A percentile compares a stretch with the other conserved stretches of the same genome.
These are phyloP conservation scores for Xenopus petersii DNA, from an alignment of 2,797 vertebrate genomes.

Conservation along the genomic window DNA sequence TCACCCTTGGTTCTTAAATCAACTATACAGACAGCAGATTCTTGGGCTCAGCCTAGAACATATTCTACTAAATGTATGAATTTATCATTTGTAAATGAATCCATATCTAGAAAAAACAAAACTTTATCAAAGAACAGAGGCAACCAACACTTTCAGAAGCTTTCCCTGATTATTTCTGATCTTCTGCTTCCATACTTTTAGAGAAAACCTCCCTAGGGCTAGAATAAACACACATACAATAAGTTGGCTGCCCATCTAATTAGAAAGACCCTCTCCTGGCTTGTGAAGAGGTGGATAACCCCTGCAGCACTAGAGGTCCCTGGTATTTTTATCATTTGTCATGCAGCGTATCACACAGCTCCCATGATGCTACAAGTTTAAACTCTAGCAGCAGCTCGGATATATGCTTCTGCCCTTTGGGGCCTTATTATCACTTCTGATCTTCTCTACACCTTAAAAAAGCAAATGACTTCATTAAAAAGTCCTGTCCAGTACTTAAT, in stretches of 20 bases:
- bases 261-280: constrained; percentile 24
- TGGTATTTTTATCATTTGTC: constrained; percentile 32
- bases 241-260: constrained; percentile 18
- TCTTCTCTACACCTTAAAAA: constrained; percentile 42
- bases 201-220: background rate
- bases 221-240: background rate
- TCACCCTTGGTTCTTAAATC: too few species aligned
- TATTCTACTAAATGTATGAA: too few species aligned
- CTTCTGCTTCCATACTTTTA: background rate
- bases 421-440: constrained; percentile 45
- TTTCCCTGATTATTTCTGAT: constrained; percentile 3
- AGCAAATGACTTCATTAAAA: constrained; percentile 47
- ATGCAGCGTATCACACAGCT: constrained; percentile 22
- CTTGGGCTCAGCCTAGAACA: too few species aligned
- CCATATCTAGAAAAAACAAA: too few species aligned
- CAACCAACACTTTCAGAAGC: background rate
- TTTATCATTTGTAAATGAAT: too few species aligned
- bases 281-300: constrained; percentile 18
- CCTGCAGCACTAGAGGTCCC: constrained; percentile 11
- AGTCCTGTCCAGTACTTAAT: constrained; percentile 43
- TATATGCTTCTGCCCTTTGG: constrained; percentile 34
- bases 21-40: too few species aligned
- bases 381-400: constrained; percentile 36
- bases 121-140: background rate
- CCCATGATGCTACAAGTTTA: constrained; percentile 14